Evolutionary conservation across 2,113 vertebrate genomes (phyloP).

Genomic region (Chaenogobius annularis): DNA sequence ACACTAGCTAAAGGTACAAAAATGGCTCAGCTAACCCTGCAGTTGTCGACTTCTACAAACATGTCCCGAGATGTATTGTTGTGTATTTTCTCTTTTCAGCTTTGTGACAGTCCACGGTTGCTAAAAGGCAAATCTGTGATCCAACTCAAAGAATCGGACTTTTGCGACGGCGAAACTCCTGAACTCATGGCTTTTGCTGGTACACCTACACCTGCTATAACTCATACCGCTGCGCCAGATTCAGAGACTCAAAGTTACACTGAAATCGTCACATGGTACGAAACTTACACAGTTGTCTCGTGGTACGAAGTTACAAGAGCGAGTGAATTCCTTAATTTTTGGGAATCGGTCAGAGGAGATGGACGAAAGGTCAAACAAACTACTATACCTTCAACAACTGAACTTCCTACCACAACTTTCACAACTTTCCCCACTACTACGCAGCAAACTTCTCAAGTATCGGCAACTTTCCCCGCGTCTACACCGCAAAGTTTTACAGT

Average conservation of each 20-base stretch:
- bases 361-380: not conserved
- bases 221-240: not conserved
- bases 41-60: too few relatives aligned
- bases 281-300: not conserved
- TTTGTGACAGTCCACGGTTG: conserved; percentile 9
- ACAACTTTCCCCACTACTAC: not conserved
- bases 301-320: not conserved
- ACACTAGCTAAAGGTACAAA: too few relatives aligned
- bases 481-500: not conserved
- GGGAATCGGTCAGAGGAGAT: not conserved
- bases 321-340: not conserved
- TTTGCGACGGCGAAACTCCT: conserved; percentile 27
- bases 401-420: not conserved
- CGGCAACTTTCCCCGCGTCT: not conserved
- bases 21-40: too few relatives aligned
- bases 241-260: not conserved
- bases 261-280: not conserved
- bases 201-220: not conserved
- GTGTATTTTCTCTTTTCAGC: not conserved
- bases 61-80: too few relatives aligned
- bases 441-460: not conserved
- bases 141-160: conserved; percentile 20
- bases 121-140: conserved; percentile 24
- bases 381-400: not conserved
- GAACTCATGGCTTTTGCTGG: not conserved